Base-by-base conservation (phyloP, 2,797 vertebrate species). In the Gouania willdenowi region DNA sequence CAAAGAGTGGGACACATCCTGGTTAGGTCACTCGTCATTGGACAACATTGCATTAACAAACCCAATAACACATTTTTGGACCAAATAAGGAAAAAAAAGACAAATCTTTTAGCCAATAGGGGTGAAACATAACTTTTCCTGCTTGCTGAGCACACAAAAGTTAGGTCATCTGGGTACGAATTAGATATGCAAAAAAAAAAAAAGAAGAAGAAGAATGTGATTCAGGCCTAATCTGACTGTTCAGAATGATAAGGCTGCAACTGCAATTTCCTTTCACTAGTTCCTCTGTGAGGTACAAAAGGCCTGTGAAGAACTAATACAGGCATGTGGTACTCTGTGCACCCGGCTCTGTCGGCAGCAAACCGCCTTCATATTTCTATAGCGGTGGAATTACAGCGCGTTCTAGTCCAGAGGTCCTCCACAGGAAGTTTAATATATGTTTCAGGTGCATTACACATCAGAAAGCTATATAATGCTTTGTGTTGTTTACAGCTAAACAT, bases 221-320 rank as follows among this genome's bases (percentile, higher is more conserved):
- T 79, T 83, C 75, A 83, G 71, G 59, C 42, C 42, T 72, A 68
- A 79, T 75, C 64, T 64, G 44, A 11, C 57, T 54, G 39, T 70
- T 71, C 42, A 5, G 34, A 69, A 79, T 81, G 68, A 79, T 73
- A 65, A 61, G 68, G 66, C 68, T 52, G 46, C 34, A 70, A 76
- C 72, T 52, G 70, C 66, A 77, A 73, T 83, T 83, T 79, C 72
- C 83, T 84, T 77, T 72, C 73, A 68, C 55, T 34, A 75, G 73
- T 70, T 71, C 83, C 66, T 81, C 67, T 57, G 60, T 74, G 69
- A 57, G 65, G 54, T 22, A 26, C 47, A 76, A 82, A 78, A 44
- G 36, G 38, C 20, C 26, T 6, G 31, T 22, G 51, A 25, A 20
- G 19, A 7, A 2, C 25, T 76, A 75, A 66, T 74, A 52, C 67